Base-by-base conservation (phyloP, 2,888 invertebrate genomes). In the Epinotia demarniana region DNA sequence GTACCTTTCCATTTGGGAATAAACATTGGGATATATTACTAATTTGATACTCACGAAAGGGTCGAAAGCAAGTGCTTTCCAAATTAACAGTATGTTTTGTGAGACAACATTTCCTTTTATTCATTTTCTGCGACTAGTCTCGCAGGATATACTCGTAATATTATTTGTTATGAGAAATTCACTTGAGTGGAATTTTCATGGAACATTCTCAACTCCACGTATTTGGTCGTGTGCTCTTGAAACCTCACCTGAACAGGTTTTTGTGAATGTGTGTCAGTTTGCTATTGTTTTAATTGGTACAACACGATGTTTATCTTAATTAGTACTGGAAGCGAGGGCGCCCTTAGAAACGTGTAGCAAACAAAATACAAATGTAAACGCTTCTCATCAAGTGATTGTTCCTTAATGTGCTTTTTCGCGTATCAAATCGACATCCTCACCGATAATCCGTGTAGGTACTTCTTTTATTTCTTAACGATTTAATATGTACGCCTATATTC, bases 71-170 rank as follows among this genome's bases (percentile, higher is more conserved):
- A 70, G 64, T 71, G 66, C 16, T 71, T 11, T 63, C 19, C 43
- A 66, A 66, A 75, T 71, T 66, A 66, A 71, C 70, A 70, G 33
- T 64, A 53, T 70, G 9, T 6, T 39, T 33, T 57, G 33, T 60
- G 58, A 71, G 13, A 70, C 27, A 62, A 71, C 53, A 60, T 71
- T 71, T 55, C 81, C 82, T 87, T 85, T 85, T 84, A 82, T 84
- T 63, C 19, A 27, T 74, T 63, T 83, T 84, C 84, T 82, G 80
- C 84, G 84, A 83, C 83, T 79, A 79, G 80, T 80, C 69, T 72
- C 73, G 80, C 79, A 79, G 81, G 82, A 85, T 86, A 82, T 85
- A 83, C 86, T 69, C 85, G 84, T 85, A 88, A 87, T 86, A 87
- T 87, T 88, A 69, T 69, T 88, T 33, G 82, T 81, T 79, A 80